Percentiles rank a stretch among this genome's conserved stretches.
Conservation (phyloP, 1,140 invertebrate species). For the Trichogramma pretiosum region DNA sequence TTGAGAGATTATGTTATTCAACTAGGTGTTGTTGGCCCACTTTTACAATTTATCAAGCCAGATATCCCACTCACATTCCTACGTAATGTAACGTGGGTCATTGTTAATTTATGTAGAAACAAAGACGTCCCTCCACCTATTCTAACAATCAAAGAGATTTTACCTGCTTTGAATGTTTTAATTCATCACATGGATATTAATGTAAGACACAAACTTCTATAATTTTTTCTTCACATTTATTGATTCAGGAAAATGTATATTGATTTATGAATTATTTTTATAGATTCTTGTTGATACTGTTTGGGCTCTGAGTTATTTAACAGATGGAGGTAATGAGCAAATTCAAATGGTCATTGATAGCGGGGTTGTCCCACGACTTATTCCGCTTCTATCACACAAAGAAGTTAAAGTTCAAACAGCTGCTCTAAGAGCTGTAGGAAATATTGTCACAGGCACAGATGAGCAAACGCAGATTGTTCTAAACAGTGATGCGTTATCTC, state of each 20-base stretch:
- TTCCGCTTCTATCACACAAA: conserved; percentile 88
- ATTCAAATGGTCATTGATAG: conserved; percentile 99
- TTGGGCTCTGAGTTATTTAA: conserved; percentile 98
- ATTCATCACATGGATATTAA: conserved; percentile 94
- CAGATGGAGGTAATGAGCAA: conserved; percentile 96
- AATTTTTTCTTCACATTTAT: conserved; percentile 5
- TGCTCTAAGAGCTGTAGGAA: conserved; percentile 91
- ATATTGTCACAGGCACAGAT: conserved; percentile 98
- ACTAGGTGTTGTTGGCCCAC: conserved; percentile 78
- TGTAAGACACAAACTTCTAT: conserved; percentile 52
- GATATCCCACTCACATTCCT: conserved; percentile 88
- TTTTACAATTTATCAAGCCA: conserved; percentile 85
- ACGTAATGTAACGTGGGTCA: conserved; percentile 96
- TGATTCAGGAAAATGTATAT: conserved; percentile 5
- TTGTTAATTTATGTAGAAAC: conserved; percentile 93
- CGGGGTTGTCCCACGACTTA: conserved; percentile 86
- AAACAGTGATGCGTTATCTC: conserved; percentile 71
- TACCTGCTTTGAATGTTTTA: conserved; percentile 87
- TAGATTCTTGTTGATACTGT: conserved; percentile 97
- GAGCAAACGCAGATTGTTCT: conserved; percentile 83
- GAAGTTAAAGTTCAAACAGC: conserved; percentile 98
- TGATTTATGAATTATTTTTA: conserved; percentile 34
- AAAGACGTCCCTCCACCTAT: conserved; percentile 87
- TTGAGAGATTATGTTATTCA: conserved; percentile 88
- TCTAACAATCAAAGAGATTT: conserved; percentile 81